Percentiles rank a stretch among this genome's conserved stretches.
phyloP scores from a whole-genome alignment of 2,797 vertebrate species.

The Aeoliscus strigatus region DNA sequence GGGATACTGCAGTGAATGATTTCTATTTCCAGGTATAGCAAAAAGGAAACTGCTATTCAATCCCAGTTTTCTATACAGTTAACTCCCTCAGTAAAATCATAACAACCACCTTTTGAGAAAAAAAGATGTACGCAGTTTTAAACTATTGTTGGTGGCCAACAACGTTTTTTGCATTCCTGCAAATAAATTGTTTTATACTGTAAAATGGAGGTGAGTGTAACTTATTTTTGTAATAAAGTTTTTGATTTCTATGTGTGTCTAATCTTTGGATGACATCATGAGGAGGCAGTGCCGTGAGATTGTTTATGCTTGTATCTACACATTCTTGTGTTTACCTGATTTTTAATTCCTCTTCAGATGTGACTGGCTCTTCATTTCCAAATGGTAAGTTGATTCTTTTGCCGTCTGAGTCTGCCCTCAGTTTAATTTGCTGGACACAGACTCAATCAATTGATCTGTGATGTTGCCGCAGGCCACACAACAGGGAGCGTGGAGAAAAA shows the following conservation, averaged over 20 bases:
- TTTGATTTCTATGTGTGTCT: conserved; percentile 99
- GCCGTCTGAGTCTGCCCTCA: no score
- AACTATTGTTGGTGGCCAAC: conserved; percentile 99
- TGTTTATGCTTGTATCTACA: conserved; percentile 6
- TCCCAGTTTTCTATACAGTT: conserved; percentile 98
- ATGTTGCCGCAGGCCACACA: no score
- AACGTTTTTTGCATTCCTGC: conserved; percentile 99
- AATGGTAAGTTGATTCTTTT: no score
- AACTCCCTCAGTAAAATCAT: conserved; percentile 93
- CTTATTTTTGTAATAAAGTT: conserved; percentile 99
- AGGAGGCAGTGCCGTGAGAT: conserved; percentile 6
- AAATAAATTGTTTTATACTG: conserved; percentile 99
- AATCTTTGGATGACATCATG: conserved; percentile 63
- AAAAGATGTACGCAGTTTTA: conserved; percentile 96
- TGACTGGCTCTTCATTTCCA: no score
- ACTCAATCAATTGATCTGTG: no score
- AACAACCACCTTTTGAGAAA: conserved; percentile 94
- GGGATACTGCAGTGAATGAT: conserved; percentile 95
- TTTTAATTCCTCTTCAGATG: no score
- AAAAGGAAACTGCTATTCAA: conserved; percentile 79
- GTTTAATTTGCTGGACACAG: no score
- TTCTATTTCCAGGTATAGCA: conserved; percentile 80
- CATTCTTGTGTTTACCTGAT: no score
- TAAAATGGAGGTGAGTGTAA: conserved; percentile 99
- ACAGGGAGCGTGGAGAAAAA: no score